Percentiles rank a stretch among this genome's conserved stretches.
These are phyloP conservation scores for Agrotis exclamationis DNA, from an alignment of 2,888 invertebrate genomes.

Conservation along the genomic window DNA sequence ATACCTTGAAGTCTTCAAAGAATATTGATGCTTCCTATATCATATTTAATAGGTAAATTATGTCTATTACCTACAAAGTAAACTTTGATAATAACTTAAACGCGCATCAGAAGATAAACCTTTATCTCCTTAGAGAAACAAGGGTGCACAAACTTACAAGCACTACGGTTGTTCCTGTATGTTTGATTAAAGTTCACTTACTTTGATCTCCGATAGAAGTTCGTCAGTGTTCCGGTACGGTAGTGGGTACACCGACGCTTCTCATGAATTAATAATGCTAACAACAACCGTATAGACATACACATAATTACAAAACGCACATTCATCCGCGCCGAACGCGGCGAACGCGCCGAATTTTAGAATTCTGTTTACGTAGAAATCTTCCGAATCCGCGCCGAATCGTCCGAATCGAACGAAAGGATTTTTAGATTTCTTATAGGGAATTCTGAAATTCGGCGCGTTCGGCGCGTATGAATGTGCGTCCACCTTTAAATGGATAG, in stretches of 20 bases:
- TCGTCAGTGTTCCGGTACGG: constrained; percentile 1
- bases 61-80: not conserved
- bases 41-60: not conserved
- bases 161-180: constrained; percentile 1
- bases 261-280: constrained; percentile 33
- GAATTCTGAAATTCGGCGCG: too few relatives aligned
- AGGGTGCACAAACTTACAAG: not conserved
- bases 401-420: too few relatives aligned
- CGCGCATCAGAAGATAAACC: not conserved
- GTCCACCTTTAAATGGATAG: not conserved
- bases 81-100: not conserved
- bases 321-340: too few relatives aligned
- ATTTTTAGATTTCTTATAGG: too few relatives aligned
- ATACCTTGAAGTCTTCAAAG: too few relatives aligned
- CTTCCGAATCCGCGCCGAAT: too few relatives aligned
- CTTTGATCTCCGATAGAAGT: constrained; percentile 17
- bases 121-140: not conserved
- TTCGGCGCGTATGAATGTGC: too few relatives aligned
- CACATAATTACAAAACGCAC: not conserved
- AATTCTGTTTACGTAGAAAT: too few relatives aligned
- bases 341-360: too few relatives aligned
- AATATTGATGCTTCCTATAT: too few relatives aligned
- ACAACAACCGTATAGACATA: constrained; percentile 11
- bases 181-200: constrained; percentile 36
- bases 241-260: not conserved